Conservation (phyloP, 2,888 invertebrate genomes). For the Tuberolachnus salignus region DNA sequence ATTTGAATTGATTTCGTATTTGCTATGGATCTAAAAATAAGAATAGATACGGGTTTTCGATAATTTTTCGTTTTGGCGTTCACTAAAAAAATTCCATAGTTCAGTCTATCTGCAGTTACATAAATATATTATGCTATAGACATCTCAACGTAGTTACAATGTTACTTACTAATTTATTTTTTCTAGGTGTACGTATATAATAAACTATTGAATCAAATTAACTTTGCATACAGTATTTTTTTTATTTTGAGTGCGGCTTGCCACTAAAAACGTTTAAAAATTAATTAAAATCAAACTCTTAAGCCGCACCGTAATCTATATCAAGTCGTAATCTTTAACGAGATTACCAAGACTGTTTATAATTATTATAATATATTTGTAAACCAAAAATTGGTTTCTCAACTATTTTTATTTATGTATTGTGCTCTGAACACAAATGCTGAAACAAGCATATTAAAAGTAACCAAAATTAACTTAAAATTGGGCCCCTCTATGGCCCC, state of each 20-base stretch:
- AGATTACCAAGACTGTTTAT: too few species aligned
- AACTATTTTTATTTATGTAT: not conserved
- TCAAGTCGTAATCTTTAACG: too few species aligned
- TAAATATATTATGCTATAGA: too few species aligned
- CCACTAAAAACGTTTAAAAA: not conserved
- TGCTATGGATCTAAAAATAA: too few species aligned
- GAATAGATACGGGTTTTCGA: too few species aligned
- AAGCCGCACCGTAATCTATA: not conserved
- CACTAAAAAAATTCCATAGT: too few species aligned
- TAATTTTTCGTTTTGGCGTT: too few species aligned
- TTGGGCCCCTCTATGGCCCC: not conserved
- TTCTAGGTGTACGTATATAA: conserved; percentile 34
- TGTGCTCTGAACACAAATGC: too few species aligned
- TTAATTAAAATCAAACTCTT: not conserved
- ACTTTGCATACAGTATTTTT: not conserved
- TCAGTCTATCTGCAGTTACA: too few species aligned
- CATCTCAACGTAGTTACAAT: conserved; percentile 18
- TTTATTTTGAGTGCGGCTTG: conserved; percentile 7
- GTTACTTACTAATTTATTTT: conserved; percentile 27
- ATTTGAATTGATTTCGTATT: too few species aligned
- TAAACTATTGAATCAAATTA: conserved; percentile 30
- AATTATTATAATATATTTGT: not conserved
- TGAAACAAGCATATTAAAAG: not conserved
- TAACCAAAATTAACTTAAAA: conserved; percentile 2
- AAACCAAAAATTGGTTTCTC: not conserved